phyloP scores from a whole-genome alignment of 2,113 vertebrate species.

The Planiliza haematocheilus region DNA sequence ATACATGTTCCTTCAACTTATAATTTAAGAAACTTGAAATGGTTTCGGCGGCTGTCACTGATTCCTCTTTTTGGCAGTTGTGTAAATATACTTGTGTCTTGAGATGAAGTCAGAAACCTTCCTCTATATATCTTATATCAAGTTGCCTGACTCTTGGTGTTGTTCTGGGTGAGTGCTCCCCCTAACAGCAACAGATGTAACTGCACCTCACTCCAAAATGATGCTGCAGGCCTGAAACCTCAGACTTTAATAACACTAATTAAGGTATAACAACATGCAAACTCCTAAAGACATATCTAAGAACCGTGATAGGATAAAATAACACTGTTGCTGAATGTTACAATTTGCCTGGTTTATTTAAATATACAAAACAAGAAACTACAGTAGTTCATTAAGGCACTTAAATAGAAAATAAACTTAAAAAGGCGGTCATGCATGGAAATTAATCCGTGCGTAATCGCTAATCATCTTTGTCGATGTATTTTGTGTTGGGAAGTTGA shows the following conservation, averaged over 20 bases:
- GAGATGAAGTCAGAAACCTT: not conserved
- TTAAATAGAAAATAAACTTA: too few relatives aligned
- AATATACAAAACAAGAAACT: too few relatives aligned
- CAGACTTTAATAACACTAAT: not conserved
- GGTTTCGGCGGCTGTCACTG: not conserved
- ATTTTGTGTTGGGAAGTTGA: constrained; percentile 8
- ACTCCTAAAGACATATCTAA: not conserved
- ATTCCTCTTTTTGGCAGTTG: not conserved
- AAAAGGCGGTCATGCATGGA: too few relatives aligned
- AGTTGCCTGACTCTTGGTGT: not conserved
- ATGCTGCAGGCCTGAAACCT: constrained; percentile 1
- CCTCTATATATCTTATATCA: not conserved
- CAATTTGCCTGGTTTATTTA: too few relatives aligned
- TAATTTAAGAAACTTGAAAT: not conserved
- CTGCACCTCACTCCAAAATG: constrained; percentile 24
- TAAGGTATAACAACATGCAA: not conserved
- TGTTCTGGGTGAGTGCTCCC: constrained; percentile 47
- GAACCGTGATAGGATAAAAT: not conserved
- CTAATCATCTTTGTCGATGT: not conserved
- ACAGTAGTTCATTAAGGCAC: not conserved
- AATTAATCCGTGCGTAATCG: not conserved
- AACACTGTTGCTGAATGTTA: not conserved
- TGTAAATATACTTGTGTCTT: not conserved
- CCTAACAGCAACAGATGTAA: constrained; percentile 38
- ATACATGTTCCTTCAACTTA: not conserved